Base-by-base conservation (phyloP, 2,113 vertebrate species). In the Xyliphius kryptos region DNA sequence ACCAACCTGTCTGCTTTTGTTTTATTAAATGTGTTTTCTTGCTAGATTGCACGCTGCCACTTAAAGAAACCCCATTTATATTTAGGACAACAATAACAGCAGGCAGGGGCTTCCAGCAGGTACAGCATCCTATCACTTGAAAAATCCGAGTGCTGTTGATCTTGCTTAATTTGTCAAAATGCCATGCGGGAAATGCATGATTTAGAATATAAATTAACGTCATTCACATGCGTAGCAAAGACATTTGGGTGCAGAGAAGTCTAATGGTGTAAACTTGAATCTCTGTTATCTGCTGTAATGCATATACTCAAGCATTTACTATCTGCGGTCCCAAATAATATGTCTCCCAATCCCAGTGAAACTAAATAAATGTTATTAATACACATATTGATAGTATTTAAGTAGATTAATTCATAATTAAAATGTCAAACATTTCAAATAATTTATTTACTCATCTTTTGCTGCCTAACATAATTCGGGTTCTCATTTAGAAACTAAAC, bases 151-250 rank as follows among this genome's bases (percentile, higher is more conserved):
- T 32, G 26, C 26, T 32, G 26, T 32, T 32, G 1, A 3, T 32
- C 26, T 66, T 32, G 49, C 64, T 68, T 68, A 66, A 67, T 16
- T 15, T 21, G 36, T 61, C 63, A 59, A 67, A 66, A 59, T 72
- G 61, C 61, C 57, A 69, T 44, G 63, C 36, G 17, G 58, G 57
- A 36, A 67, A 70, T 68, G 46, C 68, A 67, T 19, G 26, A 64
- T 61, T 61, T 44, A 26, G 19, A 19, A 49, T 57, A 60, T 43
- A 66, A 54, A 66, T 20, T 48, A 65, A 65, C 61, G 19, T 22
- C 38, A 38, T 43, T 43, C 20, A 50, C 9, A 22, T 16, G 15
- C 50, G 26, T 14, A n/a, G n/a, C n/a, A n/a, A n/a, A 32, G 2
- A 32, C 26, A 32, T 5, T 5, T 32, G 26, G 26, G 26, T 32